phyloP scores from a whole-genome alignment of 2,888 invertebrate genomes.

The Stramonita haemastoma region DNA sequence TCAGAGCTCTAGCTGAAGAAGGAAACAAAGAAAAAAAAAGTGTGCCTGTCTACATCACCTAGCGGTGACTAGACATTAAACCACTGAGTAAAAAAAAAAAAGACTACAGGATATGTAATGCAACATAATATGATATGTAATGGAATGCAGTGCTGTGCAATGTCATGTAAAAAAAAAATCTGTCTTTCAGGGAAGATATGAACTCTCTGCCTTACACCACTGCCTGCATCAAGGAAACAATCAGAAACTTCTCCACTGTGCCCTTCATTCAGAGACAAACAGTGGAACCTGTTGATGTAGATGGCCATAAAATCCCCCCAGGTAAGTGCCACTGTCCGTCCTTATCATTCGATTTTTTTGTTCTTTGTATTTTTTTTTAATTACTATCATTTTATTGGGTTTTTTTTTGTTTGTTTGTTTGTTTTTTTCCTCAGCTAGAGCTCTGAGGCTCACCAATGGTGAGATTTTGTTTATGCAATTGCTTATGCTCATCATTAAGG shows the following conservation, averaged over 20 bases:
- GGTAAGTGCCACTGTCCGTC: slow-evolving; percentile 36
- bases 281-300: slow-evolving; percentile 50
- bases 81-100: too few relatives aligned
- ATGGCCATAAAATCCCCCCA: slow-evolving; percentile 56
- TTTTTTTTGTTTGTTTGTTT: neutral
- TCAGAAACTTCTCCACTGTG: slow-evolving; percentile 59
- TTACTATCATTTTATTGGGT: neutral
- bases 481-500: too few relatives aligned
- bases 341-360: neutral
- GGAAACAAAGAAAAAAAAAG: too few relatives aligned
- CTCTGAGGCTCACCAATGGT: neutral
- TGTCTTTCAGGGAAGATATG: slow-evolving; percentile 65
- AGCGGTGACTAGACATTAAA: too few relatives aligned
- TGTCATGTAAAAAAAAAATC: neutral
- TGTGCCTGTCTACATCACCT: too few relatives aligned
- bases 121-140: too few relatives aligned
- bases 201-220: slow-evolving; percentile 65
- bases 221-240: slow-evolving; percentile 70
- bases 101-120: too few relatives aligned
- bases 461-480: too few relatives aligned
- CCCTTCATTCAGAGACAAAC: slow-evolving; percentile 57
- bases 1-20: too few relatives aligned
- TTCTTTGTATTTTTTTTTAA: neutral
- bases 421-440: neutral
- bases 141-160: too few relatives aligned